Evolutionary conservation across 92 coral and sea anemone genomes (phyloP).

Genomic region (Siderastrea siderea): DNA sequence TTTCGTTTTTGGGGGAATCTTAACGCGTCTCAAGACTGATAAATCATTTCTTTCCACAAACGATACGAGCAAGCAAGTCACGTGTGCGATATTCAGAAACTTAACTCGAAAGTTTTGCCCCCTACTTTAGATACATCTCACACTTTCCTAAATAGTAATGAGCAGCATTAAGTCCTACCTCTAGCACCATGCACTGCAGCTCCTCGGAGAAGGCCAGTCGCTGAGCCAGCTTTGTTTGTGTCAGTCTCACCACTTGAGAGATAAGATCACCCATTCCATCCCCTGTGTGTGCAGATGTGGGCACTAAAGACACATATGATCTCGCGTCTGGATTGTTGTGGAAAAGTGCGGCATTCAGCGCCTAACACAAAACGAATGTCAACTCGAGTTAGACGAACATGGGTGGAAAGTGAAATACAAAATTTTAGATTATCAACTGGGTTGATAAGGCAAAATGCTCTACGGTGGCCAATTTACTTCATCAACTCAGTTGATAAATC

Average conservation of each 20-base stretch:
- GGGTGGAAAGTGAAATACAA: neutral
- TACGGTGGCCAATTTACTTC: no score
- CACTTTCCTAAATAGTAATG: no score
- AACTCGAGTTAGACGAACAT: neutral
- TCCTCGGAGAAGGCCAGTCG: constrained; percentile 89
- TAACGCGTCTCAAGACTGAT: no score
- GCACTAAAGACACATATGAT: constrained; percentile 92
- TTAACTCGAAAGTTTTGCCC: no score
- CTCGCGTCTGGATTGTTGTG: constrained; percentile 93
- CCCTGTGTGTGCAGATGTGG: constrained; percentile 99
- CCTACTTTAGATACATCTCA: no score
- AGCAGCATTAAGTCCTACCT: constrained; percentile 42
- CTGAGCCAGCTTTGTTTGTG: constrained; percentile 92
- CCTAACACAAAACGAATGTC: constrained; percentile 49
- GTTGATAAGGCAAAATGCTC: no score
- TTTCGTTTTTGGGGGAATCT: no score
- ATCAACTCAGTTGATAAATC: no score
- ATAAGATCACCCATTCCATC: constrained; percentile 99
- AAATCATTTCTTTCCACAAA: no score
- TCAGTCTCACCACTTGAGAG: constrained; percentile 88
- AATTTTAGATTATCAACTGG: no score
- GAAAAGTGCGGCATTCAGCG: constrained; percentile 90
- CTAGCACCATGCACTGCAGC: constrained; percentile 92
- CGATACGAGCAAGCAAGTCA: no score
- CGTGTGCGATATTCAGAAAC: no score